Percentiles rank a stretch among this genome's conserved stretches.
phyloP scores from a whole-genome alignment of 2,888 invertebrate genomes.

The Ennomos fuscantarius region DNA sequence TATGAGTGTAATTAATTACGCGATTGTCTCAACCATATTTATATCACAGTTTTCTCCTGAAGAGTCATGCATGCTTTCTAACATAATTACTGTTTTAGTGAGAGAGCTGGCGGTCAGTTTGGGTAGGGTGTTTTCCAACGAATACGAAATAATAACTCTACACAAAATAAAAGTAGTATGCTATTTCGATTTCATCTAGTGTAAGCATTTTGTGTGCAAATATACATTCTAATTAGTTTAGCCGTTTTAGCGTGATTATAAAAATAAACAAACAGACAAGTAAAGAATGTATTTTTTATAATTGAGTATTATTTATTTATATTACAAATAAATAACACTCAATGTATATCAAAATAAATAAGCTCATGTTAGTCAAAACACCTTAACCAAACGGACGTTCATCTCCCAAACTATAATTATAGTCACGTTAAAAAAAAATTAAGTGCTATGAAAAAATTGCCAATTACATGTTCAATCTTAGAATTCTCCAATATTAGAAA shows the following conservation, averaged over 20 bases:
- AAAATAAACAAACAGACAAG: no score
- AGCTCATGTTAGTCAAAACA: neutral
- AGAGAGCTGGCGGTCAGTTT: constrained; percentile 7
- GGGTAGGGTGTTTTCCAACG: neutral
- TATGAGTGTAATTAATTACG: constrained; percentile 10
- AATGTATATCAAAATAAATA: no score
- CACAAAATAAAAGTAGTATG: no score
- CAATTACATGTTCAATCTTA: constrained; percentile 27
- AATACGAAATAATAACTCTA: no score
- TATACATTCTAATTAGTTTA: no score
- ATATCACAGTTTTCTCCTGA: constrained; percentile 35
- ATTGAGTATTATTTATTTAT: no score
- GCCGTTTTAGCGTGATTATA: no score
- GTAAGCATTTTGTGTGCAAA: no score
- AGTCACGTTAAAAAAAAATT: constrained; percentile 25
- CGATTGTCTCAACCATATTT: constrained; percentile 36
- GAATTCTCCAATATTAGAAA: constrained; percentile 17
- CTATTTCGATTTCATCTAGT: no score
- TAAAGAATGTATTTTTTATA: no score
- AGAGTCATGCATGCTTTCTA: constrained; percentile 40
- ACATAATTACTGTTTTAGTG: constrained; percentile 29
- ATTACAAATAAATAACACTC: no score
- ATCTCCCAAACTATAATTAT: constrained; percentile 16
- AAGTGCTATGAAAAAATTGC: constrained; percentile 30
- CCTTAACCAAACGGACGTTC: neutral